These are phyloP conservation scores for Charina bottae DNA, from an alignment of 2,113 vertebrate species.

Conservation along the genomic window DNA sequence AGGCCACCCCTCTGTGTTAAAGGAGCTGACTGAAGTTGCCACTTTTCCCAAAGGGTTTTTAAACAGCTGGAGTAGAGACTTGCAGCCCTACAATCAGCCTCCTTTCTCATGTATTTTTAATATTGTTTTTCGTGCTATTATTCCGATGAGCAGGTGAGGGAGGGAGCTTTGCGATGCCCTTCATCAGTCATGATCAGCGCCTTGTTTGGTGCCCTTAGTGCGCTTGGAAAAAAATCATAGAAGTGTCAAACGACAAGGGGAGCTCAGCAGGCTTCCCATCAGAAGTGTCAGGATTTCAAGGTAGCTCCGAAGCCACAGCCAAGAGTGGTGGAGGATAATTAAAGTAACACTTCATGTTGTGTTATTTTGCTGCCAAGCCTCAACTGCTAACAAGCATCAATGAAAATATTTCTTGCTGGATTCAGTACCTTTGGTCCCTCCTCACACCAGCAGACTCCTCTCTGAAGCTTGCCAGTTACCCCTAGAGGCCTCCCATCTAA, in stretches of 20 bases:
- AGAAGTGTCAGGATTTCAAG: conserved; percentile 2
- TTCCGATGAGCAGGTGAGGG: conserved; percentile 50
- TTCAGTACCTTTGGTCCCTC: conserved; percentile 16
- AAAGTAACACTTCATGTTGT: conserved; percentile 36
- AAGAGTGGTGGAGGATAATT: not conserved
- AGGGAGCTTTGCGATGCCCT: conserved; percentile 17
- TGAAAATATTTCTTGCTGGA: not conserved
- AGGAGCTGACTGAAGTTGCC: conserved; percentile 67
- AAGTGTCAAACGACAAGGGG: fast-evolving
- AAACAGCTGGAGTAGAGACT: conserved; percentile 61
- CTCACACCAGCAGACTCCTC: conserved; percentile 45
- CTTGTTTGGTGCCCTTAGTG: conserved; percentile 28
- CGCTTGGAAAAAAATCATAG: not conserved
- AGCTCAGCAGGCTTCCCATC: conserved; percentile 19
- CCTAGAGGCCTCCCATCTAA: conserved; percentile 66
- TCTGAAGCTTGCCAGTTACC: conserved; percentile 62
- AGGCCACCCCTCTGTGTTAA: conserved; percentile 47
- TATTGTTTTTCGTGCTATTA: conserved; percentile 57
- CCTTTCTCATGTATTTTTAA: conserved; percentile 69
- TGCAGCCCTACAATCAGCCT: conserved; percentile 43
- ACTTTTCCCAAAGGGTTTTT: conserved; percentile 61
- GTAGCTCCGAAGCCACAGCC: not conserved
- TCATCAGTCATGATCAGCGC: conserved; percentile 47
- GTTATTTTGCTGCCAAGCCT: conserved; percentile 46
- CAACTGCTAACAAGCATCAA: conserved; percentile 35